These are phyloP conservation scores for Tenthredo distinguenda DNA, from an alignment of 2,888 invertebrate genomes.

Conservation along the genomic window DNA sequence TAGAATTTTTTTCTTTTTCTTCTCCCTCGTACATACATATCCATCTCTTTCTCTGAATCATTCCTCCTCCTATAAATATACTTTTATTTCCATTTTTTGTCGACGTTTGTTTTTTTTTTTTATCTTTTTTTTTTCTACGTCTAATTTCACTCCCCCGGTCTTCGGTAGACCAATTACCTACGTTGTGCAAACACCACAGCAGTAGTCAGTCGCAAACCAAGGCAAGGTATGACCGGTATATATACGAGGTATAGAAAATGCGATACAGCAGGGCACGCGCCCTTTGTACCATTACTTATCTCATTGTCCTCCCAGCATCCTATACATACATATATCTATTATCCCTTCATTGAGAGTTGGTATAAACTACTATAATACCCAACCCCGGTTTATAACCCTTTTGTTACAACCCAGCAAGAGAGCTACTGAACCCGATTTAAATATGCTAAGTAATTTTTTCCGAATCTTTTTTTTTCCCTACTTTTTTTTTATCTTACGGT, in stretches of 20 bases:
- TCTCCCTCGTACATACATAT: slow-evolving; percentile 1
- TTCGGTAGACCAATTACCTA: slow-evolving; percentile 27
- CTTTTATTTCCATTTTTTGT: background rate
- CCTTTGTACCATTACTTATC: slow-evolving; percentile 7
- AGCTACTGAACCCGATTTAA: slow-evolving; percentile 27
- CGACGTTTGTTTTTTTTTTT: slow-evolving; percentile 49
- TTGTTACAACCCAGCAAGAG: background rate
- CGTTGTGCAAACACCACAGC: slow-evolving; percentile 13
- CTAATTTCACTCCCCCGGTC: slow-evolving; percentile 43
- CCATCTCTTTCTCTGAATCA: background rate
- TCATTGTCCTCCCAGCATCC: background rate
- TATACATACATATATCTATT: background rate
- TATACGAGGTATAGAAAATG: background rate
- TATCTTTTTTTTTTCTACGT: slow-evolving; percentile 28
- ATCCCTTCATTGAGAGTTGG: background rate
- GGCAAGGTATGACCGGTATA: background rate
- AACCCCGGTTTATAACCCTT: slow-evolving; percentile 8
- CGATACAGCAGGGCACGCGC: slow-evolving; percentile 39
- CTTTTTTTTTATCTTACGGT: slow-evolving; percentile 58
- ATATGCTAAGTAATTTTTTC: slow-evolving; percentile 46
- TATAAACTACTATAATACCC: background rate
- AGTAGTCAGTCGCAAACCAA: background rate
- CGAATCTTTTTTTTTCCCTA: slow-evolving; percentile 66
- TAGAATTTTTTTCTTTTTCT: slow-evolving; percentile 1
- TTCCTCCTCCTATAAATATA: slow-evolving; percentile 31